phyloP scores from a whole-genome alignment of 2,888 invertebrate species.

The Arrhopalites spinosus region DNA sequence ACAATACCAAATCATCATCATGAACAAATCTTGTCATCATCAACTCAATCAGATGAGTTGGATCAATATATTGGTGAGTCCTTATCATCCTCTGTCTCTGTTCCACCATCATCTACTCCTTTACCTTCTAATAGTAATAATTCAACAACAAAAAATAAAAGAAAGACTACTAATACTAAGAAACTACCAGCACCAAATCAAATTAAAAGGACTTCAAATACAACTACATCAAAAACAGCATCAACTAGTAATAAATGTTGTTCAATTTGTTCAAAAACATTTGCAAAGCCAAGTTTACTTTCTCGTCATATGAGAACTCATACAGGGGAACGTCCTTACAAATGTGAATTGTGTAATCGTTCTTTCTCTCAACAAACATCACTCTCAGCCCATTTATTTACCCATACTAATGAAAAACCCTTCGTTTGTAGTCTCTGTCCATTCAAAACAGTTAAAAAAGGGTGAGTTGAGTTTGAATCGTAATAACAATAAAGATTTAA shows the following conservation, averaged over 20 bases:
- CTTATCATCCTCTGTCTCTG: not conserved
- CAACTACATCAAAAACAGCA: not conserved
- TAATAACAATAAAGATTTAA: no score
- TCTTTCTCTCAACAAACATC: slow-evolving; percentile 68
- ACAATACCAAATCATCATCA: not conserved
- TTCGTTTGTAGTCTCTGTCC: slow-evolving; percentile 66
- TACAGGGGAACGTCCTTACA: slow-evolving; percentile 66
- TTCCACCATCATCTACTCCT: not conserved
- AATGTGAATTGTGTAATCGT: slow-evolving; percentile 66
- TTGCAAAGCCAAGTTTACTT: slow-evolving; percentile 65
- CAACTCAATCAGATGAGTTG: not conserved
- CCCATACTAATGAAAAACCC: slow-evolving; percentile 66
- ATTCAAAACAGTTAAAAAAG: slow-evolving; percentile 66
- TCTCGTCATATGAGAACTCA: slow-evolving; percentile 65
- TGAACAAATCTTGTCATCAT: slow-evolving; percentile 4
- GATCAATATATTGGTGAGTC: not conserved
- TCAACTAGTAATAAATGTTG: slow-evolving; percentile 56
- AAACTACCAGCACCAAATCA: not conserved
- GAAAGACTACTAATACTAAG: not conserved
- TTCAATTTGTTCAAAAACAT: slow-evolving; percentile 62
- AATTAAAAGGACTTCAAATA: not conserved
- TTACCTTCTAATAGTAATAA: not conserved
- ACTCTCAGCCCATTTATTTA: slow-evolving; percentile 66
- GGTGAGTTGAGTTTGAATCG: no score
- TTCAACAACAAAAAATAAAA: not conserved